phyloP scores from a whole-genome alignment of 1,140 invertebrate species.

The Penaeus vannamei region DNA sequence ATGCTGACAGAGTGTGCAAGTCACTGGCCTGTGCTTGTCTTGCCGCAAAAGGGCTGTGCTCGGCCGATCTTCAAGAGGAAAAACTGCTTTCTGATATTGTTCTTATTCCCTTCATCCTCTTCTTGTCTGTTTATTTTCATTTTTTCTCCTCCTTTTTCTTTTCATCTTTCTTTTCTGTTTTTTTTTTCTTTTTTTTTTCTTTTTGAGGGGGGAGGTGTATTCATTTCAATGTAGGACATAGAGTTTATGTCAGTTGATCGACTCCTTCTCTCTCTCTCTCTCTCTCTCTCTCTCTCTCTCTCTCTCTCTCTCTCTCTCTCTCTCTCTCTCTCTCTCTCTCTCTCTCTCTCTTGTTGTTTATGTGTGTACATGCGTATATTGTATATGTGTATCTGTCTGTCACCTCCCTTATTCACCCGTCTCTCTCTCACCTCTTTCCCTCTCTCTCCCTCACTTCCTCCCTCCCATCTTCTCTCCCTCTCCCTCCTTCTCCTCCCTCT shows the following conservation, averaged over 20 bases:
- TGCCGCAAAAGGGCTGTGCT: too few relatives aligned
- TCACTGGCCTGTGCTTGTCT: too few relatives aligned
- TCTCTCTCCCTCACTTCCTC: background rate
- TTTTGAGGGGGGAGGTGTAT: background rate
- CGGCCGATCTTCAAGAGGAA: background rate
- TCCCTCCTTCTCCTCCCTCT: background rate
- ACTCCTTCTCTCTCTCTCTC: background rate
- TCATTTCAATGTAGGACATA: too few relatives aligned
- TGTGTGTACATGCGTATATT: background rate
- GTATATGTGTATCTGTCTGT: too few relatives aligned
- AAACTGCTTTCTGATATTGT: background rate
- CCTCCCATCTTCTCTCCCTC: background rate
- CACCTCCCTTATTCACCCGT: background rate
- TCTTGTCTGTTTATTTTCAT: background rate
- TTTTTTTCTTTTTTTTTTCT: background rate
- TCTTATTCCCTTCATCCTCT: background rate
- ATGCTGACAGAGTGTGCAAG: too few relatives aligned
- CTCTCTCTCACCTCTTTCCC: background rate
- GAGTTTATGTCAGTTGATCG: too few relatives aligned
- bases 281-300: background rate
- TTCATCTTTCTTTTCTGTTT: background rate
- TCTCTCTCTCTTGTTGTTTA: background rate
- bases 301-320: background rate
- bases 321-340: background rate
- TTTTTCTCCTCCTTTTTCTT: background rate